Conservation (phyloP, 2,797 vertebrate species). For the Darevskia nairensis region DNA sequence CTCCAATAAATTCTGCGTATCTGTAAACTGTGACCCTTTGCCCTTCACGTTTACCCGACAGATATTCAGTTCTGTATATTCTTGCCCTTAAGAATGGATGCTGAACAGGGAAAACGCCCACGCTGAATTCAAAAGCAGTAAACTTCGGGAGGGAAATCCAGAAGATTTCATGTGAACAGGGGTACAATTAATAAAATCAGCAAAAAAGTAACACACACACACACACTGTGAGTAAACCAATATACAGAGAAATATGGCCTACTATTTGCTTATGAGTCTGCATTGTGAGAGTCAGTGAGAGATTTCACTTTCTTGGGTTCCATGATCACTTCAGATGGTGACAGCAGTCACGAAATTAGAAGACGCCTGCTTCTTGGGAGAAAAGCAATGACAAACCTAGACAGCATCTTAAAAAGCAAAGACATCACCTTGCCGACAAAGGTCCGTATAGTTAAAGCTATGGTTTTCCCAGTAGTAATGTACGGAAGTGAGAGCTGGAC, state of each 20-base stretch:
- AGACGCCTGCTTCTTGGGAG: too few relatives aligned
- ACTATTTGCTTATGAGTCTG: background rate
- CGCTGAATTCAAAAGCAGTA: background rate
- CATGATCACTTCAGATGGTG: too few relatives aligned
- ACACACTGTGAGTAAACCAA: background rate
- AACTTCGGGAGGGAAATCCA: background rate
- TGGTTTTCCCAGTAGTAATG: too few relatives aligned
- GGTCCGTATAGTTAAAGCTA: too few relatives aligned
- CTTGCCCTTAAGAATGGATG: constrained; percentile 12
- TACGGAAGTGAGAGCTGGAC: too few relatives aligned
- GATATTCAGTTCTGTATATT: constrained; percentile 35
- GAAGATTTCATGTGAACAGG: background rate
- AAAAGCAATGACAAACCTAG: too few relatives aligned
- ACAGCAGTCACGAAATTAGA: too few relatives aligned
- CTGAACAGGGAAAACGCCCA: background rate
- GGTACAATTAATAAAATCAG: background rate
- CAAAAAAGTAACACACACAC: background rate
- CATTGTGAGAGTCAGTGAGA: too few relatives aligned
- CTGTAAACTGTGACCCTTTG: constrained; percentile 41
- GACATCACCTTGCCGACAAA: too few relatives aligned
- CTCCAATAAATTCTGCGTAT: constrained; percentile 9
- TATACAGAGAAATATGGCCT: background rate
- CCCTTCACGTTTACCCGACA: constrained; percentile 23
- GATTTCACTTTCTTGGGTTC: too few relatives aligned
- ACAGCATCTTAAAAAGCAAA: too few relatives aligned